phyloP scores from a whole-genome alignment of 1,140 invertebrate species.

The Archivesica marissinica region DNA sequence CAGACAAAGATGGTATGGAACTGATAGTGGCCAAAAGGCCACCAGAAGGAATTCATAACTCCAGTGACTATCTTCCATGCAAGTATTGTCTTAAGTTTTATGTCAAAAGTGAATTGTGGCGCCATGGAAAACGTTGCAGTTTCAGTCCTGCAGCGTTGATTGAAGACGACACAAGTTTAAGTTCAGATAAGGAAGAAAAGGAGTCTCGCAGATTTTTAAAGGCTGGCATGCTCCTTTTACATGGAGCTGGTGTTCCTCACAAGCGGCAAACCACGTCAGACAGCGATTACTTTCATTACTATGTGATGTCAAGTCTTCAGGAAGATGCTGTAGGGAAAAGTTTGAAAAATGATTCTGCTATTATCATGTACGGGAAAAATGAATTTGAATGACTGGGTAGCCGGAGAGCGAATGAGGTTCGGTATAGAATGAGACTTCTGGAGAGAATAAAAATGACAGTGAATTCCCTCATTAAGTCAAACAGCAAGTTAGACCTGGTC shows the following conservation, averaged over 20 bases:
- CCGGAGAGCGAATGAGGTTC: slow-evolving; percentile 23
- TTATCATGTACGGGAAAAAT: slow-evolving; percentile 24
- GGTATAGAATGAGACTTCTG: slow-evolving; percentile 35
- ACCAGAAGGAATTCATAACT: not conserved
- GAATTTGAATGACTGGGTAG: slow-evolving; percentile 34
- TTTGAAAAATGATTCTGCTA: slow-evolving; percentile 4
- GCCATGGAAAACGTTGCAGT: not conserved
- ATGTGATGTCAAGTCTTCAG: not conserved
- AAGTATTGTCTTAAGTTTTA: slow-evolving; percentile 2
- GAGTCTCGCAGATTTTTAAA: not conserved
- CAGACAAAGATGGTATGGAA: not conserved
- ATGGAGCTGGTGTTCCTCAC: slow-evolving; percentile 1
- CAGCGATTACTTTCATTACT: not conserved
- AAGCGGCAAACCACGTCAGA: not conserved
- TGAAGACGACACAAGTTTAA: not conserved
- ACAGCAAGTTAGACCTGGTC: not conserved
- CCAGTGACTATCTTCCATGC: not conserved
- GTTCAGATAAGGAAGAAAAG: not conserved
- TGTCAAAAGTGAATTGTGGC: slow-evolving; percentile 2
- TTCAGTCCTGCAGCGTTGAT: not conserved
- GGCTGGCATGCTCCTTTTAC: not conserved
- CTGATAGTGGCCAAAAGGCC: slow-evolving; percentile 7
- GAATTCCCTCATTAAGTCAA: not conserved
- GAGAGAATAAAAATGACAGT: slow-evolving; percentile 2
- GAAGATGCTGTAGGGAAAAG: slow-evolving; percentile 1